Evolutionary conservation across 1,140 invertebrate genomes (phyloP).

Genomic region (Eupristina koningsbergeri): DNA sequence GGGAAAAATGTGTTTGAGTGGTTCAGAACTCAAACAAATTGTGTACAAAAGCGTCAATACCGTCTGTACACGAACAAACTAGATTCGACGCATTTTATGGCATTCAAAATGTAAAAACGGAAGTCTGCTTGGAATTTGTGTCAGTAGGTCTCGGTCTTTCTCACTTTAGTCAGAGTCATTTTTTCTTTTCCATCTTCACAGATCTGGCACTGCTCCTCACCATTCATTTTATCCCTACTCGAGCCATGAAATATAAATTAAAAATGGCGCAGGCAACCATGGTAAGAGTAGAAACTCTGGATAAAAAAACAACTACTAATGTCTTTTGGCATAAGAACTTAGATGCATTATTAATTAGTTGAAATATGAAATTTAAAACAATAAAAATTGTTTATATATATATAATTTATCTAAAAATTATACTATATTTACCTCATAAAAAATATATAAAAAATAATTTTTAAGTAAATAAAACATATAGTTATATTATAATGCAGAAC

Average conservation of each 20-base stretch:
- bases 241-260: background rate
- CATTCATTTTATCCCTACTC: background rate
- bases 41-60: conserved; percentile 54
- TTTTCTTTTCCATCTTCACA: conserved; percentile 54
- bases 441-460: too few species aligned
- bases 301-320: background rate
- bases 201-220: conserved; percentile 38
- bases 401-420: too few species aligned
- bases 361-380: too few species aligned
- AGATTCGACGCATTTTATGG: conserved; percentile 70
- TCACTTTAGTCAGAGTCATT: conserved; percentile 53
- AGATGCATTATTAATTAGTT: too few species aligned
- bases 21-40: conserved; percentile 7
- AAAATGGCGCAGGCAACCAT: background rate
- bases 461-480: too few species aligned
- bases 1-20: too few species aligned
- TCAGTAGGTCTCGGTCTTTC: conserved; percentile 58
- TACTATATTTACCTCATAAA: too few species aligned
- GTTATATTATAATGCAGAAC: too few species aligned
- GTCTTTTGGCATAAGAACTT: background rate
- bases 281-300: background rate
- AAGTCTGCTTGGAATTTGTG: conserved; percentile 56
- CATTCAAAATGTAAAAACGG: conserved; percentile 74
- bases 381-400: too few species aligned
- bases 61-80: conserved; percentile 64